Base-by-base conservation (phyloP, 2,888 invertebrate species). In the Oxycera nigricornis region DNA sequence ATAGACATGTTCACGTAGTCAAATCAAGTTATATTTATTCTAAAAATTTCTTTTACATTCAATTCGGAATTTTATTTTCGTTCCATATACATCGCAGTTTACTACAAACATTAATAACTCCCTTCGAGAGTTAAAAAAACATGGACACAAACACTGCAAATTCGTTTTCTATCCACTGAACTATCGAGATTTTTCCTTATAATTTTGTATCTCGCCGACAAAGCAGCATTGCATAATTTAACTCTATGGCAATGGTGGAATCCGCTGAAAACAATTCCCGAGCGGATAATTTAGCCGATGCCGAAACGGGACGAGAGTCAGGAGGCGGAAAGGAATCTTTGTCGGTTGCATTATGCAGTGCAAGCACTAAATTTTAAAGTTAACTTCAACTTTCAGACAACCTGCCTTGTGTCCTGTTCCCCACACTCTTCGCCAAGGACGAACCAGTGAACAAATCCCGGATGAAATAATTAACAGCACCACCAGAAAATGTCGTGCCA, bases 351-450 rank as follows among this genome's bases (percentile, higher is more conserved):
- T 70, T 70, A 70, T 70, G 70, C 70, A 70, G 55, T 70, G 70
- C 52, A 31, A 70, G 70, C 70, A 70, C 70, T 70, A 70, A 70
- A 70, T 70, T 70, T 70, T 31, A 70, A 65, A 70, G 70, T 70
- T 35, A 70, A 35, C 24, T 55, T 22, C 55, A 70, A 70, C 70
- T 70, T 70, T 65, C 35, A 41, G 55, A 52, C 55, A 55, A 55
- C 70, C 22, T n/a, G n/a, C n/a, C n/a, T n/a, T n/a, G n/a, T n/a
- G n/a, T n/a, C n/a, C n/a, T n/a, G n/a, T n/a, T n/a, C n/a, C n/a
- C n/a, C n/a, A n/a, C n/a, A n/a, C n/a, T 35, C 59, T 20, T n/a
- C 20, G 31, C 31, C 65, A 22, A 17, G 39, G 31, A 28, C 39
- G 39, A 30, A 22, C 20, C n/a, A 22, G 22, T 14, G 55, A 55